Conservation (phyloP, 2,113 vertebrate species). For the Girardinichthys multiradiatus region DNA sequence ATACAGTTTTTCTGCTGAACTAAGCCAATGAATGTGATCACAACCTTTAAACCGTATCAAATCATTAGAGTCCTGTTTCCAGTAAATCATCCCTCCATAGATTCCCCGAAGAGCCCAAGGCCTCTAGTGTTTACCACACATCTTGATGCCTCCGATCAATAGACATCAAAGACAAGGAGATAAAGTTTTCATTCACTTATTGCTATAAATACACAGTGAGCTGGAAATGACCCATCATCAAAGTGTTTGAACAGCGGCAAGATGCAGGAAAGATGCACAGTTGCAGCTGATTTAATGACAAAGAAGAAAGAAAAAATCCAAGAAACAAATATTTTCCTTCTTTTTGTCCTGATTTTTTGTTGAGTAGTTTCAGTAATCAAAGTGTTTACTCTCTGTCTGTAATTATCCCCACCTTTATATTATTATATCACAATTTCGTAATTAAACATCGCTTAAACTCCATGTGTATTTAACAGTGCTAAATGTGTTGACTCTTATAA, state of each 20-base stretch:
- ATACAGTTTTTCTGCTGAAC: not conserved
- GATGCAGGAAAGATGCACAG: not conserved
- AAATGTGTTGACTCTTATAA: too few species aligned
- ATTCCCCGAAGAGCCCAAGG: constrained; percentile 3
- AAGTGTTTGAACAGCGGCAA: not conserved
- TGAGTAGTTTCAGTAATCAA: not conserved
- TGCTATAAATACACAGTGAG: constrained; percentile 14
- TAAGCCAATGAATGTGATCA: constrained; percentile 19
- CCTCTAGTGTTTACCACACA: constrained; percentile 6
- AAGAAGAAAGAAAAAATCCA: not conserved
- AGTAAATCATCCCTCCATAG: constrained; percentile 18
- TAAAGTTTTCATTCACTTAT: not conserved
- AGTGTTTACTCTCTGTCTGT: not conserved
- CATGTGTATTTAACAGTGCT: too few species aligned
- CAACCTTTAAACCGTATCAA: constrained; percentile 31
- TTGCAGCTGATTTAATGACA: not conserved
- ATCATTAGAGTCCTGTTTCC: constrained; percentile 33
- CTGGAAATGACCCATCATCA: not conserved
- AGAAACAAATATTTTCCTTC: not conserved
- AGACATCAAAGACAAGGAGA: constrained; percentile 1
- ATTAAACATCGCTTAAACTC: too few species aligned
- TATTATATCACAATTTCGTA: not conserved
- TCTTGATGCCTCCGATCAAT: constrained; percentile 17
- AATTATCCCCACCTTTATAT: not conserved
- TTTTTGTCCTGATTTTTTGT: not conserved